phyloP scores from a whole-genome alignment of 2,797 vertebrate species.

The Argyrosomus regius region DNA sequence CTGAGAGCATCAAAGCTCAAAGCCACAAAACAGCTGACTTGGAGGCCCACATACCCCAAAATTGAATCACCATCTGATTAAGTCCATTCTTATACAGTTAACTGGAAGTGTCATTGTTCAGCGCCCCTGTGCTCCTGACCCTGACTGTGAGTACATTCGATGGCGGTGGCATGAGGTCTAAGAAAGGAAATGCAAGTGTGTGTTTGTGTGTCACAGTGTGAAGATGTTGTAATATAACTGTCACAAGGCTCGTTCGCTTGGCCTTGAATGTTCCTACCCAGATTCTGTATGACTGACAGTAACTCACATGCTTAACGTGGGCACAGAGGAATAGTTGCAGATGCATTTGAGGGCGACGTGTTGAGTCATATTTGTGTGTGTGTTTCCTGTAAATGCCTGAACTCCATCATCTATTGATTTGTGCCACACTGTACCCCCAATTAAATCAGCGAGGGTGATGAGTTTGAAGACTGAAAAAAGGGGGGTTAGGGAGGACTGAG shows the following conservation, averaged over 20 bases:
- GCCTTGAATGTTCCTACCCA: conserved; percentile 54
- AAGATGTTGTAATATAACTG: conserved; percentile 71
- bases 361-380: conserved; percentile 70
- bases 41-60: conserved; percentile 59
- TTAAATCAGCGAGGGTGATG: conserved; percentile 65
- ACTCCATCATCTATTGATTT: conserved; percentile 73
- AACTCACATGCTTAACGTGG: conserved; percentile 64
- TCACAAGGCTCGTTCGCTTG: conserved; percentile 65
- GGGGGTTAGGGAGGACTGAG: not conserved
- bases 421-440: conserved; percentile 66
- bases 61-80: conserved; percentile 79
- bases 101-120: conserved; percentile 73
- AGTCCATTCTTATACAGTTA: conserved; percentile 67
- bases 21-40: conserved; percentile 65
- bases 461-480: conserved; percentile 53
- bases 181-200: conserved; percentile 47
- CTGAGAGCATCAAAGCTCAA: conserved; percentile 64
- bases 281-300: conserved; percentile 62
- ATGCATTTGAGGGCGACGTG: conserved; percentile 52
- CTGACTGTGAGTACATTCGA: conserved; percentile 47
- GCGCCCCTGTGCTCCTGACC: conserved; percentile 46
- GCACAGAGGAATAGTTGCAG: conserved; percentile 55
- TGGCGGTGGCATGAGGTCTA: conserved; percentile 33
- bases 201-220: conserved; percentile 46
- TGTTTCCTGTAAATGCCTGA: conserved; percentile 51